Evolutionary conservation across 2,113 vertebrate species (phyloP), one percentile per base, ranked within the genome.

Genomic region (Carettochelys insculpta): DNA sequence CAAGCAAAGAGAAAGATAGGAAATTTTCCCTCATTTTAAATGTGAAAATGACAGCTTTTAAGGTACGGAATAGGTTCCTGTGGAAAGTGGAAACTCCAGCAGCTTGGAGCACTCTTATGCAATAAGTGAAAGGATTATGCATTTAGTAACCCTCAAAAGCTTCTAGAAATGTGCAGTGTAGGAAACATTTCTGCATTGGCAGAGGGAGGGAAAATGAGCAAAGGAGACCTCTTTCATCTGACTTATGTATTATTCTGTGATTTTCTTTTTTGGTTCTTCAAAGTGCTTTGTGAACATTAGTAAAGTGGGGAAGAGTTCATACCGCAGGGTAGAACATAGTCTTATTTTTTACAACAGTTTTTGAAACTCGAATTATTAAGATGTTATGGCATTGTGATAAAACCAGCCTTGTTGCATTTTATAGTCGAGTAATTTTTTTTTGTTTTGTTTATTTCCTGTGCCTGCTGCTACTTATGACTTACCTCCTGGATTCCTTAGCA

Each of bases 331-430:
- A 89, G 73, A 17, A 87, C 83, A 68, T 22, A 13, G 54, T 13
- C 16, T 29, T 53, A 11, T 77, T 90, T 83, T 81, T 90, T 82
- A 45, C 82, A 87, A 87, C 3, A 1, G 3, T 47, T 87, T 11
- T 68, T 83, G 31, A 87, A 75, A 83, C 24, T 86, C 61, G 38
- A 89, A 31, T n/a, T 80, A 4, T 48, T 77, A 58, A 58, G 71
- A 79, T 43, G 45, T 9, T 88, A 52, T 79, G 45, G 50, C 79
- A 65, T 31, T 65, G 41, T 90, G 80, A 89, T 94, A 92, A 94
- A 89, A 34, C 11, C 38, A 83, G 9, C 71, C 58, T 73, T 83
- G n/a, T 85, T 90, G 82, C 14, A 29, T 54, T 79, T 75, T 43
- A 86, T 61, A 81, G 22, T 27, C 75, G 47, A 79, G 8, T 81